A percentile compares a stretch with the other conserved stretches of the same genome.
Conservation (phyloP, 2,888 invertebrate genomes). For the Drosophila glabriapex region DNA sequence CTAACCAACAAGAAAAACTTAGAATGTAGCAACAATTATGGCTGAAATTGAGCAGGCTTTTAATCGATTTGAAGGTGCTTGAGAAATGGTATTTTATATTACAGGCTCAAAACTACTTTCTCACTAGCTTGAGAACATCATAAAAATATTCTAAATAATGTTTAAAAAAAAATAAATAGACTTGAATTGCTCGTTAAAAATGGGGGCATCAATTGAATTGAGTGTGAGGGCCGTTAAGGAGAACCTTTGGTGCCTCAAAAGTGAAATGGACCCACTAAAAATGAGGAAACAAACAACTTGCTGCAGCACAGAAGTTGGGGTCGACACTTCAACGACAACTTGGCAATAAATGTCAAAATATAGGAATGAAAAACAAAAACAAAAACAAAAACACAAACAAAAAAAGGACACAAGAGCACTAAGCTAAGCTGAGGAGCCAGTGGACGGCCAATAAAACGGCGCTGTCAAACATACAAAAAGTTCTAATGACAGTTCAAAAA, state of each 20-base stretch:
- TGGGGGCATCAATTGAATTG: conserved; percentile 12
- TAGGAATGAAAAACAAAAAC: conserved; percentile 30
- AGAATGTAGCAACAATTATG: neutral
- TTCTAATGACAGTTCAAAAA: conserved; percentile 63
- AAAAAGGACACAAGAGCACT: conserved; percentile 11
- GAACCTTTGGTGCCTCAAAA: conserved; percentile 1
- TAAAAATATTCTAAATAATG: neutral
- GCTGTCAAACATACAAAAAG: conserved; percentile 68
- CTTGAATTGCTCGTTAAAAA: conserved; percentile 7
- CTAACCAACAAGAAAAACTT: neutral
- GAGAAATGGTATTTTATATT: neutral
- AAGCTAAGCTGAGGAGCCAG: conserved; percentile 13
- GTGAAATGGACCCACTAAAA: conserved; percentile 24
- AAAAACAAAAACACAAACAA: conserved; percentile 7
- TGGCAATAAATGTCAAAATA: conserved; percentile 75
- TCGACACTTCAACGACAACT: conserved; percentile 59
- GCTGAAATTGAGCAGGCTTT: neutral
- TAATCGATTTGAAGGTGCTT: neutral
- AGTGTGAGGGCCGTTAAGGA: conserved; percentile 4
- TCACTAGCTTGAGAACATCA: neutral
- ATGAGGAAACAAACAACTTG: conserved; percentile 40
- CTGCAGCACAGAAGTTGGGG: conserved; percentile 4
- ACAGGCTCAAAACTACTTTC: neutral
- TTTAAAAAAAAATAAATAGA: neutral
- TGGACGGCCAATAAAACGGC: conserved; percentile 60